Percentiles rank a stretch among this genome's conserved stretches.
phyloP scores from a whole-genome alignment of 64 coral and sea anemone genomes.

The Stylophora pistillata region DNA sequence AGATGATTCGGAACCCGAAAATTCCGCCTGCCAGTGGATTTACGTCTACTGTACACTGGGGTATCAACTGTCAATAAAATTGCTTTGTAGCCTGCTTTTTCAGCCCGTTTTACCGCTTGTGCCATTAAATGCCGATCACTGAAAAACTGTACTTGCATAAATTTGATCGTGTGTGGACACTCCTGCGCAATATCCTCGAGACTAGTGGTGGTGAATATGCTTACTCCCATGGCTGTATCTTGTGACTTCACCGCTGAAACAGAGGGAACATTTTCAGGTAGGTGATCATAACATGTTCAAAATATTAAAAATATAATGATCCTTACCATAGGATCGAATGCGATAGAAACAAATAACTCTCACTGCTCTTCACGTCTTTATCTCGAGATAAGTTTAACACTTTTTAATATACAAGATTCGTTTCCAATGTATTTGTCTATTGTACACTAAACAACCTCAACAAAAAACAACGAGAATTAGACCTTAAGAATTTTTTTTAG shows the following conservation, averaged over 20 bases:
- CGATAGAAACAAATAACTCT: no score
- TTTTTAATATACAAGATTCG: no score
- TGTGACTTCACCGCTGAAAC: neutral
- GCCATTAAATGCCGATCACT: slow-evolving; percentile 9
- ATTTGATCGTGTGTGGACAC: slow-evolving; percentile 17
- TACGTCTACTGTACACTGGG: neutral
- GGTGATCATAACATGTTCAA: no score
- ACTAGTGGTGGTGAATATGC: neutral
- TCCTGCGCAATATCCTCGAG: slow-evolving; percentile 8
- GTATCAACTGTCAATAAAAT: neutral
- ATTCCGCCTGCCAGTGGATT: neutral
- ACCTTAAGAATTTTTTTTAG: no score
- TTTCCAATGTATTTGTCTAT: no score
- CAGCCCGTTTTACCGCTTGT: neutral
- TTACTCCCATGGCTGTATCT: slow-evolving; percentile 1
- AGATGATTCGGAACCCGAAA: slow-evolving; percentile 5
- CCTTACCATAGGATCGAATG: no score
- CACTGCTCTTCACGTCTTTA: no score
- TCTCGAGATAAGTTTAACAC: no score
- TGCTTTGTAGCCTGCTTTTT: slow-evolving; percentile 17
- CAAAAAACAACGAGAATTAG: no score
- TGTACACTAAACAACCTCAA: no score
- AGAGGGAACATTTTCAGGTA: no score
- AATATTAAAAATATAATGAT: no score
- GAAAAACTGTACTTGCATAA: slow-evolving; percentile 20